These are phyloP conservation scores for Achatina immaculata DNA, from an alignment of 1,140 invertebrate genomes.

Conservation along the genomic window DNA sequence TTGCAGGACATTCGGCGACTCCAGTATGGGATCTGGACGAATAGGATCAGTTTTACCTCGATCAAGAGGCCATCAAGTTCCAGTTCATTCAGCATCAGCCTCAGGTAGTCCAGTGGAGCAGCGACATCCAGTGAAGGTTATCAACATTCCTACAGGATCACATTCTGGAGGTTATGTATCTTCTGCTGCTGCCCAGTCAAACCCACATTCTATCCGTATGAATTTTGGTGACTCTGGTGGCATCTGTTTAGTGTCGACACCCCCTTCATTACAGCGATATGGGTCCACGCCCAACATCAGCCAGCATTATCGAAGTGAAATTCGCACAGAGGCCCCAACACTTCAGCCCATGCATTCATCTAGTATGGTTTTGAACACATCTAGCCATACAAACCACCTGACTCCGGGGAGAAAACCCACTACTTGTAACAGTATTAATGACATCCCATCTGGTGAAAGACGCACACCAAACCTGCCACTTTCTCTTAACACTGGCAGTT, in stretches of 20 bases:
- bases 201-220: conserved; percentile 39
- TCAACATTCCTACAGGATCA: conserved; percentile 41
- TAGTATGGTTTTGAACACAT: conserved; percentile 32
- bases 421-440: neutral
- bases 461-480: conserved; percentile 1
- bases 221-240: conserved; percentile 42
- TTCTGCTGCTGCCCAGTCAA: conserved; percentile 25
- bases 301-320: conserved; percentile 33
- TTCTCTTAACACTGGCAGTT: conserved; percentile 2
- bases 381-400: conserved; percentile 11
- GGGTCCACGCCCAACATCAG: conserved; percentile 23
- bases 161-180: conserved; percentile 31
- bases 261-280: conserved; percentile 22
- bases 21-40: neutral
- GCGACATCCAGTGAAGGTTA: conserved; percentile 41
- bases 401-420: conserved; percentile 11
- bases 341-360: conserved; percentile 32
- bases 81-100: conserved; percentile 3
- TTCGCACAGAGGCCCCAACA: conserved; percentile 29
- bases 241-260: conserved; percentile 24
- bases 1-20: neutral
- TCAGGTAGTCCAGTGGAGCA: conserved; percentile 36
- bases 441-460: neutral
- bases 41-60: neutral
- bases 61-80: neutral